Evolutionary conservation across 2,113 vertebrate genomes (phyloP), one percentile per base, ranked within the genome.

Genomic region (Nettapus auritus): DNA sequence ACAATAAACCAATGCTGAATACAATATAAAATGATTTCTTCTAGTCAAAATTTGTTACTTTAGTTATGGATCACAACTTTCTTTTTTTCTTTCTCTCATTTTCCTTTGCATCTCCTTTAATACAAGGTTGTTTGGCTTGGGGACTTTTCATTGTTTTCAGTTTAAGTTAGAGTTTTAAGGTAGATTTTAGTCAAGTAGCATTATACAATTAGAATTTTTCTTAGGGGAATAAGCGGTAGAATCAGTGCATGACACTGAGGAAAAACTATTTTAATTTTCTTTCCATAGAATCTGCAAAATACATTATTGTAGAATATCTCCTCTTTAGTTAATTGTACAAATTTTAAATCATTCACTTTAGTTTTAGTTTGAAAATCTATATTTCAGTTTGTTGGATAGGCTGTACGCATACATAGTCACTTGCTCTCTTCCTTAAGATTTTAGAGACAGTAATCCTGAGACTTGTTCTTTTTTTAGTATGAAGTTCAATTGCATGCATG

Each of bases 381-480:
- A 23, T 3, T 69, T 44, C 8, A 1, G 1, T 38, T 25, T 57
- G 3, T 34, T 82, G 22, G 46, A 2, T 46, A 10, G 2, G 15
- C 6, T 60, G 8, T 11, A 26, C 17, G 23, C 13, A 4, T 6
- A 34, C 4, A 2, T 55, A 6, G 11, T 71, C 19, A 26, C 40
- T 86, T 2, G 1, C 36, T 66, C 4, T 68, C 40, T 70, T 34
- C 46, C 55, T 34, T 29, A 60, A 57, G 40, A 64, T 69, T 82
- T 82, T 77, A 33, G 16, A 82, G 34, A 14, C 53, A 57, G 8
- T 81, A 67, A 59, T 82, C 12, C 22, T 84, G 60, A 76, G 3
- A 56, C 3, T 59, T 0, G 2, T 6, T 9, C 0, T 0, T 52
- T 55, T 55, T 71, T 53, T 53, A 13, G 4, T 44, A 22, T 70